Evolutionary conservation across 1,140 invertebrate species (phyloP).

Genomic region (Meloidogyne floridensis): DNA sequence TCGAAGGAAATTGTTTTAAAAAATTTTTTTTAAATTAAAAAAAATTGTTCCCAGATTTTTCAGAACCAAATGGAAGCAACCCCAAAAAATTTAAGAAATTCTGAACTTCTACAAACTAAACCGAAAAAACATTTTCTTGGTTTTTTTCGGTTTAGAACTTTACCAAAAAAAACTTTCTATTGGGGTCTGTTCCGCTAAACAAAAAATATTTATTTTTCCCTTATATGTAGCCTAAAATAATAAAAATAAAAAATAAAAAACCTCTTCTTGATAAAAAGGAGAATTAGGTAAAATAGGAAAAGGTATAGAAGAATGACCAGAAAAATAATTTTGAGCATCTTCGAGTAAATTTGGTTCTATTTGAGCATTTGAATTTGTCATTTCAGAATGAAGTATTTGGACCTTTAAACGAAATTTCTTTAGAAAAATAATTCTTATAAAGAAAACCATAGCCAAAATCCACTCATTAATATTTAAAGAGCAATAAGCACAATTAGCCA

Average conservation of each 20-base stretch:
- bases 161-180: too few species aligned
- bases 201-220: too few species aligned
- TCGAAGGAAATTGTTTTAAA: too few species aligned
- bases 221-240: too few species aligned
- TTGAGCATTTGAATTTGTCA: background rate
- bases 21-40: too few species aligned
- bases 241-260: background rate
- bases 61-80: too few species aligned
- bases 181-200: too few species aligned
- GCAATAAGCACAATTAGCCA: conserved; percentile 28
- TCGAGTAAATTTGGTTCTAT: background rate
- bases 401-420: background rate
- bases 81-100: too few species aligned
- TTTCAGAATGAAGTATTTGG: conserved; percentile 7
- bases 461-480: conserved; percentile 23
- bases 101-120: too few species aligned
- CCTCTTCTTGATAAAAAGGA: background rate
- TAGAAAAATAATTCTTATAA: background rate
- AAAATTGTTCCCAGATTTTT: too few species aligned
- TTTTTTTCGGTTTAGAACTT: too few species aligned
- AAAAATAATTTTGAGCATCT: conserved; percentile 10
- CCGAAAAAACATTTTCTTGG: too few species aligned
- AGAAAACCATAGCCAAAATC: conserved; percentile 16
- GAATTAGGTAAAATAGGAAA: conserved; percentile 11
- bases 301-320: background rate